Conservation (phyloP, 2,888 invertebrate genomes). For the Hesperia comma region DNA sequence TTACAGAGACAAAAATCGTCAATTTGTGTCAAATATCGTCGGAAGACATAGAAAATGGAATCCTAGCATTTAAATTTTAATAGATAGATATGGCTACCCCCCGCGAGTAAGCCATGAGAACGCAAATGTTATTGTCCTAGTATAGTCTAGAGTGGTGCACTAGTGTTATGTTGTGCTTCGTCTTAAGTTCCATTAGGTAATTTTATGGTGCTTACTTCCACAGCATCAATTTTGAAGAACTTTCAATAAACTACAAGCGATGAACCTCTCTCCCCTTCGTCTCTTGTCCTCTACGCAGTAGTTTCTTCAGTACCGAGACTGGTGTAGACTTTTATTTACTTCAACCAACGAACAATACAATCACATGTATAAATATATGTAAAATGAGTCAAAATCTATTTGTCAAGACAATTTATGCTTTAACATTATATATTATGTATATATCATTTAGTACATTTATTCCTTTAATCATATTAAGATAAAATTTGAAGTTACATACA, state of each 20-base stretch:
- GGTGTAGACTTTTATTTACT: slow-evolving; percentile 28
- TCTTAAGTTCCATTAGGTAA: slow-evolving; percentile 23
- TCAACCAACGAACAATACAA: slow-evolving; percentile 37
- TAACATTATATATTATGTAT: slow-evolving; percentile 26
- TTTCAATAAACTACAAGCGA: slow-evolving; percentile 29
- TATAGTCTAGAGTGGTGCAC: slow-evolving; percentile 77
- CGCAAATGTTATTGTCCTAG: slow-evolving; percentile 80
- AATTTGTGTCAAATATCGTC: slow-evolving; percentile 61
- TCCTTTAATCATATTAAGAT: slow-evolving; percentile 45
- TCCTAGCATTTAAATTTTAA: slow-evolving; percentile 41
- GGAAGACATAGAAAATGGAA: slow-evolving; percentile 67
- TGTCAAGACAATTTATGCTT: slow-evolving; percentile 31
- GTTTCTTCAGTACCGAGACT: slow-evolving; percentile 23
- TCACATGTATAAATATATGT: slow-evolving; percentile 40
- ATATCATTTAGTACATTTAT: slow-evolving; percentile 35
- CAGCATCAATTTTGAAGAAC: slow-evolving; percentile 31
- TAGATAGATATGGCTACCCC: slow-evolving; percentile 35
- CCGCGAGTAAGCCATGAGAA: slow-evolving; percentile 54
- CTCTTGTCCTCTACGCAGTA: slow-evolving; percentile 9
- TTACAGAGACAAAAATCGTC: slow-evolving; percentile 35
- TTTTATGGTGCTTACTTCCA: slow-evolving; percentile 24
- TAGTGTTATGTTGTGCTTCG: slow-evolving; percentile 59
- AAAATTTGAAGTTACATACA: slow-evolving; percentile 59
- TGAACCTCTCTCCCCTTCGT: slow-evolving; percentile 18
- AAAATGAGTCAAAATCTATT: slow-evolving; percentile 41